These are phyloP conservation scores for Xyrichtys novacula DNA, from an alignment of 2,797 vertebrate genomes.

Conservation along the genomic window DNA sequence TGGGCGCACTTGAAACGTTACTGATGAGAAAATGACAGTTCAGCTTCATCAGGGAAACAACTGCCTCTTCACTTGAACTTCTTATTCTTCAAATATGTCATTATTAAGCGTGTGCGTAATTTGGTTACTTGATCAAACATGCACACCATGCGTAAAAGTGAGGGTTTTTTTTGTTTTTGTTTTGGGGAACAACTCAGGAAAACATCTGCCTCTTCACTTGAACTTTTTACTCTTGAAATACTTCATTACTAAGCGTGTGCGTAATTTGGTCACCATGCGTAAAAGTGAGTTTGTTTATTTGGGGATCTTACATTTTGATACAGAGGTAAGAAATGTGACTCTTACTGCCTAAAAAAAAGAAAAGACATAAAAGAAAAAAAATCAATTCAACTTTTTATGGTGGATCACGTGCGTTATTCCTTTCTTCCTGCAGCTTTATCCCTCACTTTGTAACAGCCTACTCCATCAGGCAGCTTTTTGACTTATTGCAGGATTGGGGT, in stretches of 20 bases:
- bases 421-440: conserved; percentile 7
- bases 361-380: background rate
- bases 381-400: conserved; percentile 1
- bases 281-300: too few relatives aligned
- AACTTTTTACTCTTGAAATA: too few relatives aligned
- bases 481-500: conserved; percentile 50
- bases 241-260: too few relatives aligned
- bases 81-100: too few relatives aligned
- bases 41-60: background rate
- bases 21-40: conserved; percentile 1
- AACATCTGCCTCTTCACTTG: too few relatives aligned
- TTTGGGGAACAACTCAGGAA: too few relatives aligned
- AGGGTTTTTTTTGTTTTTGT: too few relatives aligned
- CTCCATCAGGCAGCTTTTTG: conserved; percentile 54
- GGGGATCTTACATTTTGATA: background rate
- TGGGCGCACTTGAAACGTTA: conserved; percentile 52
- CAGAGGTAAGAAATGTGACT: background rate
- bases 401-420: conserved; percentile 43
- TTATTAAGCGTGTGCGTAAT: background rate
- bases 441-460: conserved; percentile 24
- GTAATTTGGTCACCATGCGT: too few relatives aligned
- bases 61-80: too few relatives aligned
- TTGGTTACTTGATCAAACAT: background rate
- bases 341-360: background rate
- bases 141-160: too few relatives aligned